These are phyloP conservation scores for Meriones unguiculatus DNA, from an alignment of 2,113 vertebrate genomes.

Conservation along the genomic window DNA sequence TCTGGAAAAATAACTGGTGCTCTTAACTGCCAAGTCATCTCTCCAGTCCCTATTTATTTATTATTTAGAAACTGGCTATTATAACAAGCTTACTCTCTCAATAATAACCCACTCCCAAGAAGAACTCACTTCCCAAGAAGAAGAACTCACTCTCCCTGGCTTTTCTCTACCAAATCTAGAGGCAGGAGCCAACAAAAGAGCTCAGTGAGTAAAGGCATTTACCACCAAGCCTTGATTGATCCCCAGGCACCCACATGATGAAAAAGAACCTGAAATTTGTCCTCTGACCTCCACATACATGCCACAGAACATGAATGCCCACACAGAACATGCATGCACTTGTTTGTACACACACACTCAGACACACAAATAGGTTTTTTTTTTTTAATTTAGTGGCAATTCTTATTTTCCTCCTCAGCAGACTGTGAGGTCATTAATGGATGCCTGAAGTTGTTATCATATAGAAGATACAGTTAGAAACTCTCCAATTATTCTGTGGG, in stretches of 20 bases:
- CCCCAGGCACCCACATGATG: not conserved
- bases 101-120: not conserved
- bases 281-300: not conserved
- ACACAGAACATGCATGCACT: not conserved
- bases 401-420: not conserved
- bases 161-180: not conserved
- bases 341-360: no score
- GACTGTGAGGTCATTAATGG: not conserved
- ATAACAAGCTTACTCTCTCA: not conserved
- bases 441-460: not conserved
- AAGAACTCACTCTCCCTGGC: not conserved
- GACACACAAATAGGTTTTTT: not conserved
- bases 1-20: not conserved
- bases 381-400: not conserved
- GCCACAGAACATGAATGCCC: not conserved
- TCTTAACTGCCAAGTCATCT: not conserved
- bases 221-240: not conserved
- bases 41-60: not conserved
- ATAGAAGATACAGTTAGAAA: not conserved
- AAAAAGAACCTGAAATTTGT: not conserved
- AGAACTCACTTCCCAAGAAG: not conserved
- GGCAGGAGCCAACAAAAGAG: not conserved
- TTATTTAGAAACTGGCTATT: not conserved
- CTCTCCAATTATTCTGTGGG: no score
- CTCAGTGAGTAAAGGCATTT: not conserved